phyloP scores from a whole-genome alignment of 2,888 invertebrate genomes.

The Allacma fusca region DNA sequence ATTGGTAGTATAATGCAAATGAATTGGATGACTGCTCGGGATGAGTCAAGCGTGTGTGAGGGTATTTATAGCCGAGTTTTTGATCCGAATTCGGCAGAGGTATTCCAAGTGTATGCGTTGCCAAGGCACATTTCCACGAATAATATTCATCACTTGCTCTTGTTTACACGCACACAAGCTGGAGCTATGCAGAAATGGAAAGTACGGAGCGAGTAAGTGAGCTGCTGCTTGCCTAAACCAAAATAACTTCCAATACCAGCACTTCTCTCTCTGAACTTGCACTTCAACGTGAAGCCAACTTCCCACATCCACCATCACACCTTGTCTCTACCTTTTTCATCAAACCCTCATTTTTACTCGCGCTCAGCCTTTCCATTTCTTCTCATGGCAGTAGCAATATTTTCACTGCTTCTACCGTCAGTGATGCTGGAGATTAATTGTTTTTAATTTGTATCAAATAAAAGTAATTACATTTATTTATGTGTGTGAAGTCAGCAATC shows the following conservation, averaged over 20 bases:
- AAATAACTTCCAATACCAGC: slow-evolving; percentile 37
- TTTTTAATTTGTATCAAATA: no score
- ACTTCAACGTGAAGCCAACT: slow-evolving; percentile 31
- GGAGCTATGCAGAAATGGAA: slow-evolving; percentile 29
- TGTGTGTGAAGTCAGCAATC: no score
- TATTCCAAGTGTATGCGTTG: neutral
- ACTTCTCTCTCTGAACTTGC: slow-evolving; percentile 38
- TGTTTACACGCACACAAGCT: neutral
- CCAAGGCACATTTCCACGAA: neutral
- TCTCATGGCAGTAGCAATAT: neutral
- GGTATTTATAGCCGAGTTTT: slow-evolving; percentile 41
- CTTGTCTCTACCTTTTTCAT: slow-evolving; percentile 7
- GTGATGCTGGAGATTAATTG: no score
- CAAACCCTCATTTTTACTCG: neutral
- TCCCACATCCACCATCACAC: slow-evolving; percentile 1
- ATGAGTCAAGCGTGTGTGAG: slow-evolving; percentile 13
- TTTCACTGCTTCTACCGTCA: neutral
- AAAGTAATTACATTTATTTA: no score
- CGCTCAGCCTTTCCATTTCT: neutral
- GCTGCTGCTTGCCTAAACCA: slow-evolving; percentile 9
- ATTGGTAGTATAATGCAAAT: neutral
- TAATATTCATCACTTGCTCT: slow-evolving; percentile 16
- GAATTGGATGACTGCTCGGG: slow-evolving; percentile 2
- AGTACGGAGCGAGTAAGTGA: neutral
- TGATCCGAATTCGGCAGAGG: slow-evolving; percentile 38